These are phyloP conservation scores for Agelastica alni DNA, from an alignment of 2,888 invertebrate species.

Conservation along the genomic window DNA sequence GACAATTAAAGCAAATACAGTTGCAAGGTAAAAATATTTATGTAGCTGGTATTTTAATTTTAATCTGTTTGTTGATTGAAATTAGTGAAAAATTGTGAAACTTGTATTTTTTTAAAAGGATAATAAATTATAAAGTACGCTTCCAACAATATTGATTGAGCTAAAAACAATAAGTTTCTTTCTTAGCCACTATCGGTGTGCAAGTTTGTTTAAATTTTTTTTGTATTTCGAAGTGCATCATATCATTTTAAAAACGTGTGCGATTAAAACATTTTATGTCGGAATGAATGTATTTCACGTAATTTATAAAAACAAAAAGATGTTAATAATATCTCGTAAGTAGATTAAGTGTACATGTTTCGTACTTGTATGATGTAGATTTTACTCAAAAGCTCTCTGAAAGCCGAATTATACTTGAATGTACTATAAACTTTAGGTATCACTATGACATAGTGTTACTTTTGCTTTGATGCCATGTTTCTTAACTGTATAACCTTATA, in stretches of 20 bases:
- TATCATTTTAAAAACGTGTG: slow-evolving; percentile 39
- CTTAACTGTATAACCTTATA: slow-evolving; percentile 58
- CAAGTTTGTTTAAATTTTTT: neutral
- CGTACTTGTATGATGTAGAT: slow-evolving; percentile 52
- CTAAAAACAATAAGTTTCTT: too few relatives aligned
- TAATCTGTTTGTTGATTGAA: too few relatives aligned
- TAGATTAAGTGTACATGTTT: slow-evolving; percentile 52
- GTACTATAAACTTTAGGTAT: slow-evolving; percentile 54
- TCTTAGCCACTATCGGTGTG: too few relatives aligned
- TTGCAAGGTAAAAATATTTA: too few relatives aligned
- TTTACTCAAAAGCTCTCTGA: slow-evolving; percentile 52
- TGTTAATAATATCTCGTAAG: slow-evolving; percentile 47
- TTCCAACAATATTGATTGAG: too few relatives aligned
- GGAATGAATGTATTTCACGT: slow-evolving; percentile 44
- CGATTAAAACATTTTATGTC: slow-evolving; percentile 32
- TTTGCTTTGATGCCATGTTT: slow-evolving; percentile 59
- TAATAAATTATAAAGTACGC: too few relatives aligned
- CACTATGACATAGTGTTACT: slow-evolving; percentile 52
- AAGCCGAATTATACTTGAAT: slow-evolving; percentile 53
- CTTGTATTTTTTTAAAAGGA: too few relatives aligned
- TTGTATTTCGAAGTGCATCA: slow-evolving; percentile 23
- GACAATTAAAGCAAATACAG: too few relatives aligned
- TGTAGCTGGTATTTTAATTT: too few relatives aligned
- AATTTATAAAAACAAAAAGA: slow-evolving; percentile 41
- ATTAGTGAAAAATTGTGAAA: too few relatives aligned